Conservation (phyloP, 2,797 vertebrate genomes). For the Crenichthys baileyi region DNA sequence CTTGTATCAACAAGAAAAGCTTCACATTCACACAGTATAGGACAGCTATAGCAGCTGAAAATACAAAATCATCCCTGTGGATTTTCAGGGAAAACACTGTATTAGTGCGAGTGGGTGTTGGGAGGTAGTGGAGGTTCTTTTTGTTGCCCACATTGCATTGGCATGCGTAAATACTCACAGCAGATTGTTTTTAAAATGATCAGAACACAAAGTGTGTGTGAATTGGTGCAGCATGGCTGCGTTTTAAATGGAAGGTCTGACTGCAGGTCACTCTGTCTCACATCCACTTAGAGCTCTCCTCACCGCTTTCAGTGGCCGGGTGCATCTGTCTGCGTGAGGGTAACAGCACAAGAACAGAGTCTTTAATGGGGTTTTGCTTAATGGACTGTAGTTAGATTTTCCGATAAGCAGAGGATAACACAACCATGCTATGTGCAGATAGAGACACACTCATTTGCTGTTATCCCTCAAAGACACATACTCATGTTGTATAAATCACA, state of each 20-base stretch:
- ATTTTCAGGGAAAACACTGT: constrained; percentile 8
- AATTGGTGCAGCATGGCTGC: background rate
- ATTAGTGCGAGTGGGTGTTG: background rate
- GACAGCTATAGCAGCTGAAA: constrained; percentile 28
- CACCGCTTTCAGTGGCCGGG: constrained; percentile 7
- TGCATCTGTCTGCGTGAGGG: constrained; percentile 15
- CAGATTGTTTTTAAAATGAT: constrained; percentile 5
- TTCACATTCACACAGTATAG: constrained; percentile 14
- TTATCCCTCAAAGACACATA: constrained; percentile 8
- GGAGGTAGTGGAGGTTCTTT: background rate
- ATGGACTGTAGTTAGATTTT: constrained; percentile 53
- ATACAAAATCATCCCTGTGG: constrained; percentile 27
- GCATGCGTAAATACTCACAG: background rate
- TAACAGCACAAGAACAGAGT: constrained; percentile 25
- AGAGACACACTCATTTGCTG: constrained; percentile 6
- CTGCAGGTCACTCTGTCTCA: background rate
- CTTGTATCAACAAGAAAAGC: constrained; percentile 30
- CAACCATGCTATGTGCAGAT: constrained; percentile 27
- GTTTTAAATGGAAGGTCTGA: background rate
- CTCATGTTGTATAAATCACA: background rate
- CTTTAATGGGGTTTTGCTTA: constrained; percentile 57
- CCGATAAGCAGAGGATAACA: constrained; percentile 55
- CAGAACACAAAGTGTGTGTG: background rate
- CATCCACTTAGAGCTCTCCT: background rate
- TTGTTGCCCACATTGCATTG: background rate